Evolutionary conservation across 2,888 invertebrate species (phyloP).

Genomic region (Cylloceria caligata): DNA sequence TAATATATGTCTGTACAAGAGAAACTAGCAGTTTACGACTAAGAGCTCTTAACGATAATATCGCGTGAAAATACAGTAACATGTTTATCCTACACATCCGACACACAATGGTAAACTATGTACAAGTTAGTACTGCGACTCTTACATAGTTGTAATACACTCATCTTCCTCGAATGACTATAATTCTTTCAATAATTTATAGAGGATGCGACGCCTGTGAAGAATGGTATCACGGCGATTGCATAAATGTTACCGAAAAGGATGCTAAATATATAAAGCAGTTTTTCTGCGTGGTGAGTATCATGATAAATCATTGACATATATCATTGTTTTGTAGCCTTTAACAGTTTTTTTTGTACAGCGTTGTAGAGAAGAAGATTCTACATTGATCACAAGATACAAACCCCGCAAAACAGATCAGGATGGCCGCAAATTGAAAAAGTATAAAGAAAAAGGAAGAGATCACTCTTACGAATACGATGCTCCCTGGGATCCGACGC

Average conservation of each 20-base stretch:
- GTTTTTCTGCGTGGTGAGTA: slow-evolving; percentile 92
- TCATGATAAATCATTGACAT: background rate
- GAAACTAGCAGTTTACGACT: too few relatives aligned
- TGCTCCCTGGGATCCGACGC: slow-evolving; percentile 77
- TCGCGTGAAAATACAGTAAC: too few relatives aligned
- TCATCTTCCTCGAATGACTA: slow-evolving; percentile 11
- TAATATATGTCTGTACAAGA: too few relatives aligned
- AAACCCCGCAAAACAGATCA: slow-evolving; percentile 81
- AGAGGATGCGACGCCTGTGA: slow-evolving; percentile 98
- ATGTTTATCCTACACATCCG: too few relatives aligned
- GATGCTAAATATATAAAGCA: slow-evolving; percentile 97
- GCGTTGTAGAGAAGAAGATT: slow-evolving; percentile 93
- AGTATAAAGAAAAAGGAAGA: slow-evolving; percentile 82
- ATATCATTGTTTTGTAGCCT: background rate
- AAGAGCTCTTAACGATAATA: too few relatives aligned
- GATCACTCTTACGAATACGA: slow-evolving; percentile 80
- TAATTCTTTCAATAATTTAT: slow-evolving; percentile 54
- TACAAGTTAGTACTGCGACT: too few relatives aligned
- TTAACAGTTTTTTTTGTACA: slow-evolving; percentile 65
- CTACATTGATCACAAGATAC: slow-evolving; percentile 86
- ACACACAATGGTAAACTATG: too few relatives aligned
- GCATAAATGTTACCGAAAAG: slow-evolving; percentile 96
- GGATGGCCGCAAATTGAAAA: slow-evolving; percentile 80
- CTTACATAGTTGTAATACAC: background rate
- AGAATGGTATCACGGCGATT: slow-evolving; percentile 99